phyloP scores from a whole-genome alignment of 2,888 invertebrate species.

The Gortyna flavago region DNA sequence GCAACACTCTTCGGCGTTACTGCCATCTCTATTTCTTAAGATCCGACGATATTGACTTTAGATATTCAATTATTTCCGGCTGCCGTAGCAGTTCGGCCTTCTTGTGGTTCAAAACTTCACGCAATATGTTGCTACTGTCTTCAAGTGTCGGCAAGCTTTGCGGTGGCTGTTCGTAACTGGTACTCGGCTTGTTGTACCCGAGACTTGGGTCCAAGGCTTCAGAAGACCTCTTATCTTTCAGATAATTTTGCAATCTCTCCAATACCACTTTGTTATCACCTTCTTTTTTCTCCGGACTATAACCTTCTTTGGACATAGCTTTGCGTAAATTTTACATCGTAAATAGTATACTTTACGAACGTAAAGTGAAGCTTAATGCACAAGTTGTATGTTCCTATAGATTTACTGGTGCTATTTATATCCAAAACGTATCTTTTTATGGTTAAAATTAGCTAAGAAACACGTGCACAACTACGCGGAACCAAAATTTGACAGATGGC shows the following conservation, averaged over 20 bases:
- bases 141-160: constrained; percentile 75
- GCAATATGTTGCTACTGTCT: constrained; percentile 83
- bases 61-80: constrained; percentile 85
- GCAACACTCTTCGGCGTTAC: constrained; percentile 83
- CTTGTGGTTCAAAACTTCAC: constrained; percentile 87
- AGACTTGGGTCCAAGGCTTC: constrained; percentile 78
- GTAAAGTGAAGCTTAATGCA: not conserved
- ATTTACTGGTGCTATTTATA: not conserved
- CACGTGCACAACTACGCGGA: constrained; percentile 77
- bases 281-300: constrained; percentile 87
- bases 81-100: constrained; percentile 86
- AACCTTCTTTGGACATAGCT: constrained; percentile 89
- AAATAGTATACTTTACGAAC: constrained; percentile 22
- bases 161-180: constrained; percentile 80
- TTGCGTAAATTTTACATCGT: constrained; percentile 69
- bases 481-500: constrained; percentile 52
- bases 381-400: constrained; percentile 1
- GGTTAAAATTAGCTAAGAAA: constrained; percentile 44
- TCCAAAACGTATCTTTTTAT: constrained; percentile 18
- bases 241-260: constrained; percentile 86
- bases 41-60: constrained; percentile 83
- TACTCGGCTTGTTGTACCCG: constrained; percentile 82
- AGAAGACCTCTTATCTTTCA: constrained; percentile 86
- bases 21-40: constrained; percentile 86
- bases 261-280: constrained; percentile 87